Evolutionary conservation across 2,113 vertebrate species (phyloP).

Genomic region (Chitala chitala): DNA sequence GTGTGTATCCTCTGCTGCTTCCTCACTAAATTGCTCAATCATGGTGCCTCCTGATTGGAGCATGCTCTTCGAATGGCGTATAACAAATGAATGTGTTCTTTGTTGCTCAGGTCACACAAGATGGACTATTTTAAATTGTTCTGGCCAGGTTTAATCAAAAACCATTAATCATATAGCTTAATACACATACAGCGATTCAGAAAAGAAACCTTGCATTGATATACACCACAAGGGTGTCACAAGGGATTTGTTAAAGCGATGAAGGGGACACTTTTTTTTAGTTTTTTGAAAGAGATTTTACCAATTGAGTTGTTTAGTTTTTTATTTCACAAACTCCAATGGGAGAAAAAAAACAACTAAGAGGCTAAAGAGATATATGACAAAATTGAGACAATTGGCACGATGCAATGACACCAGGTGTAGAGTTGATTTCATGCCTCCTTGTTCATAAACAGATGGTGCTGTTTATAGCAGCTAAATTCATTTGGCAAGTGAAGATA

Average conservation of each 20-base stretch:
- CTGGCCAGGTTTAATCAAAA: not conserved
- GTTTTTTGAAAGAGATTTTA: not conserved
- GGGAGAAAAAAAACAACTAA: slow-evolving; percentile 38
- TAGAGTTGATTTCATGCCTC: slow-evolving; percentile 38
- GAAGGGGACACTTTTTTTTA: slow-evolving; percentile 15
- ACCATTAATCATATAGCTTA: not conserved
- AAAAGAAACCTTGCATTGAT: no score
- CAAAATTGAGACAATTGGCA: slow-evolving; percentile 41
- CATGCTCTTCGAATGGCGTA: not conserved
- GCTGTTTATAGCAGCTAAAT: slow-evolving; percentile 41
- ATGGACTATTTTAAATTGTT: not conserved
- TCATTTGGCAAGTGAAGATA: slow-evolving; percentile 50
- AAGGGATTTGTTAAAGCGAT: not conserved
- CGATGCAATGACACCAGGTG: slow-evolving; percentile 54
- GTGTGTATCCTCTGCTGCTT: slow-evolving; percentile 26
- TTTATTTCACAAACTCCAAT: slow-evolving; percentile 15
- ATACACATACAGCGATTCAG: no score
- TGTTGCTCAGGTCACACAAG: not conserved
- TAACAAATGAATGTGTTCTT: not conserved
- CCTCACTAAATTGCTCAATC: slow-evolving; percentile 35
- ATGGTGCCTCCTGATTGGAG: not conserved
- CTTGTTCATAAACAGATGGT: slow-evolving; percentile 53
- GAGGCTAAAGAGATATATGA: slow-evolving; percentile 31
- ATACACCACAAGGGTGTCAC: no score
- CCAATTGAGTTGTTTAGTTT: not conserved